Conservation (phyloP, 2,888 invertebrate species). For the Coenonympha glycerion region DNA sequence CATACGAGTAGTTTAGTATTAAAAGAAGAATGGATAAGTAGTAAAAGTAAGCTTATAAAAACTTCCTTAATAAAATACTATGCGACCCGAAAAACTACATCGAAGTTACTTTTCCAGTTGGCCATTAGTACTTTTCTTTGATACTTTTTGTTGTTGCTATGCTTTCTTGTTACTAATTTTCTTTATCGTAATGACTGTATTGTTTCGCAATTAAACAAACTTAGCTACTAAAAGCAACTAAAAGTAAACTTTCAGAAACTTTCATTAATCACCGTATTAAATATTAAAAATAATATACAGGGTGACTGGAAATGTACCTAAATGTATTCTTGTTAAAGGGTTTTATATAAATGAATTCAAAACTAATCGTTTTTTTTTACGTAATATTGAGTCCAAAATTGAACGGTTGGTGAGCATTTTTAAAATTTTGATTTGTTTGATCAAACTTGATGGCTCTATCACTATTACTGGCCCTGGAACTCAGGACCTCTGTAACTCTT, state of each 20-base stretch:
- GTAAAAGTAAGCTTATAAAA: conserved; percentile 12
- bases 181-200: background rate
- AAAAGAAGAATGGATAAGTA: background rate
- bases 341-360: too few relatives aligned
- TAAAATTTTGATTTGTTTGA: too few relatives aligned
- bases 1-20: too few relatives aligned
- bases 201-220: background rate
- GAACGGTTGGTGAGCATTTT: too few relatives aligned
- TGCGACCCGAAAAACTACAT: conserved; percentile 15
- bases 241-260: background rate
- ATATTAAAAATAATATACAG: background rate
- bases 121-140: conserved; percentile 21
- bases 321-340: too few relatives aligned
- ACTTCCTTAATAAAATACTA: conserved; percentile 20
- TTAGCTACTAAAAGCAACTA: background rate
- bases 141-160: conserved; percentile 3
- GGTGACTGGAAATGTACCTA: too few relatives aligned
- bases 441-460: too few relatives aligned
- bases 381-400: too few relatives aligned
- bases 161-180: background rate
- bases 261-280: background rate
- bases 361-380: too few relatives aligned
- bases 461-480: too few relatives aligned
- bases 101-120: conserved; percentile 17
- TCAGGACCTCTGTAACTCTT: too few relatives aligned